Evolutionary conservation across 2,888 invertebrate species (phyloP), one percentile per base, ranked within the genome.

Genomic region (Sesia bembeciformis): DNA sequence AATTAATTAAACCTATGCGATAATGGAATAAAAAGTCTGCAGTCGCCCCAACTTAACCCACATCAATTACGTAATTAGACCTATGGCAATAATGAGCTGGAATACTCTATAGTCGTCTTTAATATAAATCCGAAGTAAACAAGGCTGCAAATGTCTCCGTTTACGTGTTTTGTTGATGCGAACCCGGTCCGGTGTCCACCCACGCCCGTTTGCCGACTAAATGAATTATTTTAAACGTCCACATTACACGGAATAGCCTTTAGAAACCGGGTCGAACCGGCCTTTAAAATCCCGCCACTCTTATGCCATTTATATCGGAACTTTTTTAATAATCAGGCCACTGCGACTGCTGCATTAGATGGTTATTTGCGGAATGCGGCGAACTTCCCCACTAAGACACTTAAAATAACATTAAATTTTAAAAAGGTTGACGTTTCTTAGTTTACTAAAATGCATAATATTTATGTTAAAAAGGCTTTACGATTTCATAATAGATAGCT

Each of bases 141-240:
- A 23, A 23, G 2, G 23, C 23, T 42, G 38, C 8, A 49, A 52
- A 46, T 8, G 23, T 46, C 4, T n/a, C 46, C 8, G 4, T 46
- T 63, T 62, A 64, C 8, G 23, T 46, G 46, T n/a, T 43, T 4
- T 43, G 43, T 46, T 46, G 46, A 46, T n/a, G 46, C 8, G 23
- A 46, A 46, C 46, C 23, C 4, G 8, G 46, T 4, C 8, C 46
- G 46, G 7, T n/a, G 57, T 61, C 60, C 60, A 60, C 71, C 74
- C 61, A 71, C 72, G 52, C 57, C 53, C 56, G 54, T 51, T 57
- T 54, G 62, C 65, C 23, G 23, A 23, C 23, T 71, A 69, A 70
- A 74, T 70, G 65, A 67, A 68, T 56, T 70, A 65, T 79, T 81
- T 79, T 69, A 66, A 65, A 61, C 51, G 58, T 60, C 59, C 65